Base-by-base conservation (phyloP, 2,113 vertebrate species). In the Cyprinodon brontotheroides region DNA sequence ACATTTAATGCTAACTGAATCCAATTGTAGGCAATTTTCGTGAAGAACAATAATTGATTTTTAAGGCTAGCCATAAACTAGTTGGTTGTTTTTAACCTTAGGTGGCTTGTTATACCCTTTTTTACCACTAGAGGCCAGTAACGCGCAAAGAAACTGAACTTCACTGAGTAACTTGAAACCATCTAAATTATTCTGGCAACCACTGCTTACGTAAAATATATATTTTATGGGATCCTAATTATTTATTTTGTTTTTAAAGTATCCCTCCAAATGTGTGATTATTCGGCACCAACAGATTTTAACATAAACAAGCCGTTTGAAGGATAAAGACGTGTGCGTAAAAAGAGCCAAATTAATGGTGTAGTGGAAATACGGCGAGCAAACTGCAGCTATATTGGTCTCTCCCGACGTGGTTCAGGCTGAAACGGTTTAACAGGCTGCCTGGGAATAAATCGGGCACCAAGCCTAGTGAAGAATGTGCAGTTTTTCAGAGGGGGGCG, bases 401-500 rank as follows among this genome's bases (percentile, higher is more conserved):
- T 47, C 68, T 65, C 68, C 71, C 68, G 48, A 72, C 61, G 62
- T 75, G 81, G 75, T 78, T 84, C 77, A 67, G 81, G 40, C 53
- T 65, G 71, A 74, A 43, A 62, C 50, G 45, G 48, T 63, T 86
- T 82, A 70, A 74, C 72, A 65, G 70, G 29, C 84, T 81, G 80
- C 78, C 89, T 61, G 82, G 77, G 74, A 72, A 74, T 75, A 65
- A 73, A 88, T 41, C 80, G 63, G 82, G 72, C 87, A 59, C 86
- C 70, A 78, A 76, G 80, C 87, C 81, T 45, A 65, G 81, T 75
- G 62, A 91, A 90, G 90, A 93, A 90, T 91, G 88, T 90, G 86
- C 84, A 63, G 88, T 89, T 89, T 61, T 89, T 50, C 85, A 67
- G 14, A 67, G 77, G 74, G 91, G 92, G 92, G 93, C 92, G 93